Evolutionary conservation across 2,888 invertebrate species (phyloP), one percentile per base, ranked within the genome.

Genomic region (Phania funesta): DNA sequence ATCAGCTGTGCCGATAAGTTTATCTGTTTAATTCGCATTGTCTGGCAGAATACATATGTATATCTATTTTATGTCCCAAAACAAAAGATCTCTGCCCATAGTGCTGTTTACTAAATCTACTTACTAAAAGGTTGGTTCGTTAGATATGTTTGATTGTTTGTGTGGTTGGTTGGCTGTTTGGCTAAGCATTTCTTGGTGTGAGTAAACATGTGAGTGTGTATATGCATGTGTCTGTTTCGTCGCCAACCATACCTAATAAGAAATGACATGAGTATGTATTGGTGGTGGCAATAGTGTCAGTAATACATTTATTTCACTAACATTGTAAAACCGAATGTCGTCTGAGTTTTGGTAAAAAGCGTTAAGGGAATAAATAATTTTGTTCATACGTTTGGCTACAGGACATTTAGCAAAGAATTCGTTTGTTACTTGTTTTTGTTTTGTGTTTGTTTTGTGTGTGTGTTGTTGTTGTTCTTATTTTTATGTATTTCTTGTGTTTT

Each of bases 331-430:
- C 11, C n/a, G 16, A 67, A 32, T 48, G 35, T 46, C 73, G 64
- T 70, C 32, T 38, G 64, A 29, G 70, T 65, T 58, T 71, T 68
- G 58, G 76, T 60, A 24, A 68, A 75, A 76, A 68, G 50, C 68
- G 35, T 60, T 74, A 68, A 68, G 64, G 68, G 64, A 56, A 75
- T 70, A 58, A 56, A 70, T 70, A 41, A 20, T 16, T 52, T 13
- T 18, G 26, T 32, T 20, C 18, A 8, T 22, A 79, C 81, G 56
- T 62, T 78, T 78, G 64, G 77, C 68, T 68, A 58, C 38, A 74
- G 81, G 48, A 77, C 68, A 78, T 82, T 62, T 56, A 81, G 67
- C 76, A 60, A 81, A 46, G 50, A 78, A 65, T 75, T 78, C 70
- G 50, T 78, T 70, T 56, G 65, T 78, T 73, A 64, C 26, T 64